Base-by-base conservation (phyloP, 2,888 invertebrate genomes). In the Papilio protenor region DNA sequence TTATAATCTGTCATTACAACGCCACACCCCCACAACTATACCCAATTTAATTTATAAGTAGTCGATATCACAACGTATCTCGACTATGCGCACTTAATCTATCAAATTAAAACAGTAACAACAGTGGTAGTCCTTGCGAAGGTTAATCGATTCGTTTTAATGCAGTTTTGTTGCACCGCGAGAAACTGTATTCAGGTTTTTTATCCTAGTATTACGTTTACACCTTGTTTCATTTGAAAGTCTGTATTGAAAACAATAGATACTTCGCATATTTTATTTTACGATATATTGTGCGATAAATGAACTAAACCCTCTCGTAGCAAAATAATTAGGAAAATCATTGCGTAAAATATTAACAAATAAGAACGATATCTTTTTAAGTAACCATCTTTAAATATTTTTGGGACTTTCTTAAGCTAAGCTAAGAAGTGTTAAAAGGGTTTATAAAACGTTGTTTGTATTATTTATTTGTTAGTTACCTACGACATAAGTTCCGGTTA, bases 401-500 rank as follows among this genome's bases (percentile, higher is more conserved):
- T n/a, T n/a, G n/a, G n/a, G n/a, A n/a, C n/a, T n/a, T n/a, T n/a
- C 52, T 8, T 27, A 40, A n/a, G 40, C 33, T 40, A 52, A 27
- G 10, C 11, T 45, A 21, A 45, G 45, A 21, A 33, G 45, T 45
- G 4, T 45, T 11, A 40, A 55, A 55, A 72, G 27, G 27, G 27
- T 27, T 27, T 27, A 27, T n/a, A 55, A 3, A 76, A 70, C 12
- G 14, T 33, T 45, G 33, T 52, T 70, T 45, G 8, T 61, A 55
- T 0, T 70, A 49, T 59, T 61, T 70, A 70, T 71, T 76, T 71
- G 33, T 49, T 66, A 3, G n/a, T 70, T 76, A 61, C 71, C 71
- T 76, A 57, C 70, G 47, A 57, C 55, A 47, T 27, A 27, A 61
- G 71, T 76, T 76, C 71, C 76, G 71, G 59, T 70, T 71, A 71